A percentile compares a stretch with the other conserved stretches of the same genome.
Evolutionary conservation across 2,113 vertebrate species (phyloP).

Genomic region (Gymnobelideus leadbeateri): DNA sequence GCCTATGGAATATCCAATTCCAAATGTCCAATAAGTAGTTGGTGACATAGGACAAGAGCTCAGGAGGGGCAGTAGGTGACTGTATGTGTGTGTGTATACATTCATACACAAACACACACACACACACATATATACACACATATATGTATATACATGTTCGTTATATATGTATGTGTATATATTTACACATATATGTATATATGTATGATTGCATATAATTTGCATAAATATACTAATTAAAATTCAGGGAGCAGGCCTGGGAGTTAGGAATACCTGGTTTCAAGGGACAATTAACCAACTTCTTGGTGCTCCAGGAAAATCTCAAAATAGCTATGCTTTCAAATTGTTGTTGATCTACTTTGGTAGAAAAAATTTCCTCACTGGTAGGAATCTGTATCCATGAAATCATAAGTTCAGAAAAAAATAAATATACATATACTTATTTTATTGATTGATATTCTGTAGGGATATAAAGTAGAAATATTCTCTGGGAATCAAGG

Average conservation of each 20-base stretch:
- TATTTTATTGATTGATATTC: conserved; percentile 21
- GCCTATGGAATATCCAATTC: background rate
- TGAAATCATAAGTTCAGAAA: background rate
- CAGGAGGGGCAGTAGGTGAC: background rate
- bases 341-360: background rate
- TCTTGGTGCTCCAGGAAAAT: background rate
- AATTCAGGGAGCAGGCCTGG: background rate
- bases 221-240: background rate
- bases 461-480: conserved; percentile 26
- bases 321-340: background rate
- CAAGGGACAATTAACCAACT: background rate
- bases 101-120: too few relatives aligned
- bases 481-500: conserved; percentile 45
- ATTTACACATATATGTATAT: too few relatives aligned
- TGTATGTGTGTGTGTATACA: background rate
- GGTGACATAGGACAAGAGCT: background rate
- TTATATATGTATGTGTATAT: too few relatives aligned
- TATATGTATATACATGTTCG: background rate
- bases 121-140: too few relatives aligned
- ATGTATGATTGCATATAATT: background rate
- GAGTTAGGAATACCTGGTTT: background rate
- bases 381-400: background rate
- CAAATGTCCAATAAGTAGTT: background rate
- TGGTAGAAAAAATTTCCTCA: background rate
- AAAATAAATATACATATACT: background rate